A percentile compares a stretch with the other conserved stretches of the same genome.
phyloP scores from a whole-genome alignment of 2,113 vertebrate species.

The Acanthisitta chloris region DNA sequence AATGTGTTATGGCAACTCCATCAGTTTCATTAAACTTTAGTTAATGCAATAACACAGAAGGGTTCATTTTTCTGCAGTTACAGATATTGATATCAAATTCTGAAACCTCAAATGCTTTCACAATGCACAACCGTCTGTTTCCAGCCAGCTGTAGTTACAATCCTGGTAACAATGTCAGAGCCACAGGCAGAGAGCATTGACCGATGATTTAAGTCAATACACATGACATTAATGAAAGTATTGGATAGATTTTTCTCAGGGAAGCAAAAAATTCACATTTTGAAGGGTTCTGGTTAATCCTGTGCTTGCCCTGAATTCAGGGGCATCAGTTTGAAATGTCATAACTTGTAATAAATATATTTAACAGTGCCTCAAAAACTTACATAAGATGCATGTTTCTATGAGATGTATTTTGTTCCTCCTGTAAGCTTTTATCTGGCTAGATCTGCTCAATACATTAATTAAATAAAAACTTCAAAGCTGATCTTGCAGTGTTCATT shows the following conservation, averaged over 20 bases:
- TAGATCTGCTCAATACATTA: constrained; percentile 36
- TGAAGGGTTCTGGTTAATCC: background rate
- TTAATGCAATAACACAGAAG: background rate
- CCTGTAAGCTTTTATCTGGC: constrained; percentile 4
- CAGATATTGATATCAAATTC: background rate
- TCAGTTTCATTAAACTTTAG: background rate
- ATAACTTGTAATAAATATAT: background rate
- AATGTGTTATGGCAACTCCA: background rate
- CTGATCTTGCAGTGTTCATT: background rate
- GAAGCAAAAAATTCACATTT: background rate
- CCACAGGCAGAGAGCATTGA: constrained; percentile 36
- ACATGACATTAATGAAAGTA: background rate
- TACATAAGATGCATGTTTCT: background rate
- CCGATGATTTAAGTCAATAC: constrained; percentile 7
- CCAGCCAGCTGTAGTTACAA: background rate
- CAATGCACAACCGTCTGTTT: background rate
- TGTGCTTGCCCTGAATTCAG: background rate
- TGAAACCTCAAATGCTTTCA: background rate
- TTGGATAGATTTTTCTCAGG: constrained; percentile 10
- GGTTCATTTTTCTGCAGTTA: background rate
- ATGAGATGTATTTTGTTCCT: background rate
- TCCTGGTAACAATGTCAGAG: constrained; percentile 18
- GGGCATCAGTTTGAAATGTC: background rate
- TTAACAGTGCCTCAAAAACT: background rate
- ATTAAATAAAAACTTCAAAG: constrained; percentile 50